These are phyloP conservation scores for Stenotaenia linearis DNA, from an alignment of 2,888 invertebrate genomes.

Conservation along the genomic window DNA sequence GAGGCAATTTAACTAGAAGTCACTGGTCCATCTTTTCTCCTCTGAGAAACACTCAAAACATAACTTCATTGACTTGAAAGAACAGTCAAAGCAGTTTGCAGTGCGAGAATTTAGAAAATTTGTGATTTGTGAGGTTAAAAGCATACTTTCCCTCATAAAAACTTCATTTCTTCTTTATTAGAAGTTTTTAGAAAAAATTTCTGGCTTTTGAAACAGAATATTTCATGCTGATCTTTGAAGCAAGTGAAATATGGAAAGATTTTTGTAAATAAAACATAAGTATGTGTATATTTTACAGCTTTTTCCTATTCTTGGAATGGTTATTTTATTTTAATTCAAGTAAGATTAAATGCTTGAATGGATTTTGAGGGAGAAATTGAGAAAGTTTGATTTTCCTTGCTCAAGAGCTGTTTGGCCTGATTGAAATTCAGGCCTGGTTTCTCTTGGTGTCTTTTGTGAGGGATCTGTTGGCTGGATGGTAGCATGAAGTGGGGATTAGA, in stretches of 20 bases:
- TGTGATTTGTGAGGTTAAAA: neutral
- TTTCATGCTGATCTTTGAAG: neutral
- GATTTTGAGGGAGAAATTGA: neutral
- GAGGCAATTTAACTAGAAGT: constrained; percentile 21
- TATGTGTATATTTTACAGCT: too few relatives aligned
- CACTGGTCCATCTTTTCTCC: neutral
- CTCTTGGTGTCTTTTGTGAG: constrained; percentile 2
- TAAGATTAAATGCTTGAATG: neutral
- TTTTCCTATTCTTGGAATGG: neutral
- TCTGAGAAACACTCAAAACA: constrained; percentile 19
- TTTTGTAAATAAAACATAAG: too few relatives aligned
- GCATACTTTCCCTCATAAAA: neutral
- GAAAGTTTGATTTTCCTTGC: neutral
- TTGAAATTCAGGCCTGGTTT: constrained; percentile 12
- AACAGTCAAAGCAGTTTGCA: neutral
- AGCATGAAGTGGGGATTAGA: constrained; percentile 16
- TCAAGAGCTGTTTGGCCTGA: neutral
- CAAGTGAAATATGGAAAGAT: too few relatives aligned
- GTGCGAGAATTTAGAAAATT: neutral
- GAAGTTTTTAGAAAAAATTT: neutral
- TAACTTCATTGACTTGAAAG: constrained; percentile 20
- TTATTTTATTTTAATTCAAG: neutral
- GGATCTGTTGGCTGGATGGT: neutral
- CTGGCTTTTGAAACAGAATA: neutral
- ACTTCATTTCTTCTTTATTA: neutral